Evolutionary conservation across 2,797 vertebrate genomes (phyloP).

Genomic region (Lophotriccus pileatus): DNA sequence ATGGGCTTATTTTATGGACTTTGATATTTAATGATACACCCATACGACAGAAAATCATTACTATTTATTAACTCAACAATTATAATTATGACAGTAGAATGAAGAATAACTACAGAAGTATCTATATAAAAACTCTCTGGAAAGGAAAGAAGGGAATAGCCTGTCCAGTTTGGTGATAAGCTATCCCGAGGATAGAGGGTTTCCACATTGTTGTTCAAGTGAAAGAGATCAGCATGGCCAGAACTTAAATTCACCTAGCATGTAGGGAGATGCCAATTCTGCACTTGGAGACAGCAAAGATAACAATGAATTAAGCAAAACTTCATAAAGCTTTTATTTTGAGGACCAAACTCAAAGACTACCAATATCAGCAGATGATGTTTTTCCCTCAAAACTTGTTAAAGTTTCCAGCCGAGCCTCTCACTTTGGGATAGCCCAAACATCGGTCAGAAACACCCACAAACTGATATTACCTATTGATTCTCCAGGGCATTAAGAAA

Average conservation of each 20-base stretch:
- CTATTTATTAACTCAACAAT: not conserved
- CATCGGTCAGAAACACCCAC: not conserved
- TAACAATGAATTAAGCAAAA: not conserved
- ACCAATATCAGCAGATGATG: not conserved
- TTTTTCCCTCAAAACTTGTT: not conserved
- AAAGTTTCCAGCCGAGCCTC: not conserved
- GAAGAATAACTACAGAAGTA: not conserved
- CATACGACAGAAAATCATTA: not conserved
- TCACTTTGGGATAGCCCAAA: not conserved
- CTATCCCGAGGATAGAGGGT: not conserved
- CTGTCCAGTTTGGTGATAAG: not conserved
- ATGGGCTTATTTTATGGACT: not conserved
- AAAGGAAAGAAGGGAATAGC: not conserved
- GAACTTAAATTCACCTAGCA: not conserved
- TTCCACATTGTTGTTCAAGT: not conserved
- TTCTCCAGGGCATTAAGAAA: not conserved
- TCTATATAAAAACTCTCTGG: not conserved
- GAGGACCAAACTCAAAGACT: not conserved
- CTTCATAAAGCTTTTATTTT: not conserved
- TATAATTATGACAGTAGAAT: not conserved
- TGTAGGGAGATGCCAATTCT: not conserved
- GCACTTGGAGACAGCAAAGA: not conserved
- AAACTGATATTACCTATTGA: not conserved
- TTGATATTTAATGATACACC: not conserved
- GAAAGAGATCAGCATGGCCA: not conserved